These are phyloP conservation scores for Leptothorax acervorum DNA, from an alignment of 2,888 invertebrate species.

Conservation along the genomic window DNA sequence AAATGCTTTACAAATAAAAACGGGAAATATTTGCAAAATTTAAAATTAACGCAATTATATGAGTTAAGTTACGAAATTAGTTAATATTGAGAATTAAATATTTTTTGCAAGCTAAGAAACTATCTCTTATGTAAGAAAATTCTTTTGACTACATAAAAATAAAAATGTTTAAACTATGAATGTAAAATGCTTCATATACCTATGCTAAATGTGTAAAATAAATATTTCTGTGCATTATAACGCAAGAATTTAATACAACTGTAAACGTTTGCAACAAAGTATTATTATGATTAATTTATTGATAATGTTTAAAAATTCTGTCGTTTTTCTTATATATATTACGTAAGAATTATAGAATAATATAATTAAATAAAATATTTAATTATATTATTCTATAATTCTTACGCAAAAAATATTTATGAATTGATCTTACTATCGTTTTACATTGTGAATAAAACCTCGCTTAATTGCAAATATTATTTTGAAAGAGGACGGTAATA, in stretches of 20 bases:
- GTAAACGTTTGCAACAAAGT: background rate
- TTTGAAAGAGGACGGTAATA: background rate
- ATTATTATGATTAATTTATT: background rate
- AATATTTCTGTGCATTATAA: background rate
- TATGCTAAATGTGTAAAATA: background rate
- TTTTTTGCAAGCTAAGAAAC: background rate
- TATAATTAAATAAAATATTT: too few species aligned
- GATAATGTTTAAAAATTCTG: background rate
- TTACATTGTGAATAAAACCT: background rate
- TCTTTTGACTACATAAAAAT: background rate
- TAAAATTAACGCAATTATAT: background rate
- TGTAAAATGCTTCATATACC: background rate
- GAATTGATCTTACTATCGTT: background rate
- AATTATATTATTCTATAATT: too few species aligned
- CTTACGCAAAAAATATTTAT: too few species aligned
- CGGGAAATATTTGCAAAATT: background rate
- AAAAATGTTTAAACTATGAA: background rate
- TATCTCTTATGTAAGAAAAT: background rate
- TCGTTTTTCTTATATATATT: background rate
- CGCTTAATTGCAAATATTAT: background rate
- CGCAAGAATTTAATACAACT: background rate
- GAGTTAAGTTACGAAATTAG: background rate
- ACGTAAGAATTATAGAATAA: background rate
- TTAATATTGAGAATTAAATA: conserved; percentile 3
- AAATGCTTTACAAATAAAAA: conserved; percentile 8